These are phyloP conservation scores for Uria lomvia DNA, from an alignment of 2,113 vertebrate species.

Conservation along the genomic window DNA sequence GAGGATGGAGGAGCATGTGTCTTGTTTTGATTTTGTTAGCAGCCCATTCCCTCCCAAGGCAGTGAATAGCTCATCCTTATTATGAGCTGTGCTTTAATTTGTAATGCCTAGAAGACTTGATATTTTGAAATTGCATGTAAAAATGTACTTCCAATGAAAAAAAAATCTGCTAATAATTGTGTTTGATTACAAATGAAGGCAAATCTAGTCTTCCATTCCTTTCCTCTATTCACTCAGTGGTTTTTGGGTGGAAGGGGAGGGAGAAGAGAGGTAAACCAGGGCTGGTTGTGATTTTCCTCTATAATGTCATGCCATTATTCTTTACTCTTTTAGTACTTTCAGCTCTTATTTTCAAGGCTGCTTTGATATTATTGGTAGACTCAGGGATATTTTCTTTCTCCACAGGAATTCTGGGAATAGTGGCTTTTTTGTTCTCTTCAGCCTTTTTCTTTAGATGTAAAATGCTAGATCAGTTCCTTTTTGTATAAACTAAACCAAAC, in stretches of 20 bases:
- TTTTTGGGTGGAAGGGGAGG: neutral
- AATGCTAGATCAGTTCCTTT: neutral
- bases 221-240: neutral
- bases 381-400: neutral
- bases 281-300: neutral
- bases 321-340: neutral
- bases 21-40: neutral
- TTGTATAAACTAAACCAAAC: neutral
- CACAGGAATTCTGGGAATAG: neutral
- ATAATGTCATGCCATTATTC: neutral
- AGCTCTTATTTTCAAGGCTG: neutral
- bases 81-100: neutral
- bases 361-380: neutral
- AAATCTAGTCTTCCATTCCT: neutral
- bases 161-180: neutral
- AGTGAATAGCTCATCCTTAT: neutral
- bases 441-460: neutral
- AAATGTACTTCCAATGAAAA: neutral
- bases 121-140: neutral
- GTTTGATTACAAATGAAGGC: neutral
- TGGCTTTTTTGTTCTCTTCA: neutral
- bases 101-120: neutral
- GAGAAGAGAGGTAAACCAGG: neutral
- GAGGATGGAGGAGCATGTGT: too few relatives aligned
- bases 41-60: neutral